Evolutionary conservation across 2,888 invertebrate species (phyloP).

Genomic region (Drosophila stalkeri): DNA sequence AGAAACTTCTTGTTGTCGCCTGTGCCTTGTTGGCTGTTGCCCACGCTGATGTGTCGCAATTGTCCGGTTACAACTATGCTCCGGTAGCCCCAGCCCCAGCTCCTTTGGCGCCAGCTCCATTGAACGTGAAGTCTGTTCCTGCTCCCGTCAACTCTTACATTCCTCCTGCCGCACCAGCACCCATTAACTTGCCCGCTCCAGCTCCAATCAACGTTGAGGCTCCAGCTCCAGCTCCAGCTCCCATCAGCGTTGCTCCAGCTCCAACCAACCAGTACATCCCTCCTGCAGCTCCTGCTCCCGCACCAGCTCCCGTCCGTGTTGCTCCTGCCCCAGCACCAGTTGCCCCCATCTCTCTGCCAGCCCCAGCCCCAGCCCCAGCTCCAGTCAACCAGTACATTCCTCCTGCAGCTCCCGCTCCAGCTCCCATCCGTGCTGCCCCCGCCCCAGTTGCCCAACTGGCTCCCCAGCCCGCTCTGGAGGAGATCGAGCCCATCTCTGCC

Average conservation of each 20-base stretch:
- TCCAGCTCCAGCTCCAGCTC: constrained; percentile 51
- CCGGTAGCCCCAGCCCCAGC: constrained; percentile 59
- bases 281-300: not conserved
- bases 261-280: not conserved
- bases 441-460: constrained; percentile 33
- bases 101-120: constrained; percentile 40
- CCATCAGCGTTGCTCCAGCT: constrained; percentile 10
- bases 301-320: not conserved
- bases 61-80: constrained; percentile 74
- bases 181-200: not conserved
- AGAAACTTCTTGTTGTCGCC: constrained; percentile 78
- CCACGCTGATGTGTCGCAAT: constrained; percentile 78
- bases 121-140: not conserved
- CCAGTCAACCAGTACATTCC: constrained; percentile 11
- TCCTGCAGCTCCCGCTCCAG: constrained; percentile 31
- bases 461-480: constrained; percentile 67
- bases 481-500: constrained; percentile 72
- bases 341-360: constrained; percentile 17
- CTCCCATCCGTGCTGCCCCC: constrained; percentile 31
- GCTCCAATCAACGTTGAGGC: constrained; percentile 6
- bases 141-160: constrained; percentile 1
- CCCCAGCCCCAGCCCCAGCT: constrained; percentile 7
- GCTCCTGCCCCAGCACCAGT: constrained; percentile 20
- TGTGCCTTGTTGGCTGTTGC: constrained; percentile 70
- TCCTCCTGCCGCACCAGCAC: constrained; percentile 5